phyloP scores from a whole-genome alignment of 1,140 invertebrate genomes.

The Drosophila cardini region DNA sequence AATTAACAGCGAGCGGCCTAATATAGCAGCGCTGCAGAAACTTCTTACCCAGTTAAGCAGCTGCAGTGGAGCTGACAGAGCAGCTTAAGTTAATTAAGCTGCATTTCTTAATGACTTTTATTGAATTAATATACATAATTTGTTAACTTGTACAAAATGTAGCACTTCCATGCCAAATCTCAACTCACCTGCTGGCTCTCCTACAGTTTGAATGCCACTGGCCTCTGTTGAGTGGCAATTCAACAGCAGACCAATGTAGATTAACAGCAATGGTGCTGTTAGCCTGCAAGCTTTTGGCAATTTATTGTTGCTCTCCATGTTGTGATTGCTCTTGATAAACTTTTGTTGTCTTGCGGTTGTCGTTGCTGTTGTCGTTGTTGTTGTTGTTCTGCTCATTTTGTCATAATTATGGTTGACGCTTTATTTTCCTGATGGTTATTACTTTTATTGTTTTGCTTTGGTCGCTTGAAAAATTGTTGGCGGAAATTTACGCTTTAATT shows the following conservation, averaged over 20 bases:
- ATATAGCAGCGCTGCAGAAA: too few species aligned
- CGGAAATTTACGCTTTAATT: constrained; percentile 36
- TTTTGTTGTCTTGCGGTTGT: constrained; percentile 39
- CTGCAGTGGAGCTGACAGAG: too few species aligned
- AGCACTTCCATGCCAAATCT: too few species aligned
- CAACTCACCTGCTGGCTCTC: constrained; percentile 35
- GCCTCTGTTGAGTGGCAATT: neutral
- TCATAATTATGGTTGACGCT: constrained; percentile 71
- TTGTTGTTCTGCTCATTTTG: constrained; percentile 60
- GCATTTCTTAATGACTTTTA: too few species aligned
- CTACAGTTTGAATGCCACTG: constrained; percentile 37
- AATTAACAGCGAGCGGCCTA: neutral
- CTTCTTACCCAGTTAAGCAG: too few species aligned
- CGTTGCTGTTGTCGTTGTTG: constrained; percentile 23
- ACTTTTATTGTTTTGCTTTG: constrained; percentile 35
- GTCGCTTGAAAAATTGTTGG: constrained; percentile 31
- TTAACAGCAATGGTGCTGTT: constrained; percentile 48
- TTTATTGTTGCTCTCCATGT: constrained; percentile 46
- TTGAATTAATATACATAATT: too few species aligned
- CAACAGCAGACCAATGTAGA: constrained; percentile 34
- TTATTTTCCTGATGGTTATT: constrained; percentile 68
- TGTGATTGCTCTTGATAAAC: constrained; percentile 29
- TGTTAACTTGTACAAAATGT: neutral
- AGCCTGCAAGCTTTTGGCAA: constrained; percentile 1
- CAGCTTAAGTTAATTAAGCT: neutral